Base-by-base conservation (phyloP, 2,888 invertebrate genomes). In the Scaptomyza tumidula region DNA sequence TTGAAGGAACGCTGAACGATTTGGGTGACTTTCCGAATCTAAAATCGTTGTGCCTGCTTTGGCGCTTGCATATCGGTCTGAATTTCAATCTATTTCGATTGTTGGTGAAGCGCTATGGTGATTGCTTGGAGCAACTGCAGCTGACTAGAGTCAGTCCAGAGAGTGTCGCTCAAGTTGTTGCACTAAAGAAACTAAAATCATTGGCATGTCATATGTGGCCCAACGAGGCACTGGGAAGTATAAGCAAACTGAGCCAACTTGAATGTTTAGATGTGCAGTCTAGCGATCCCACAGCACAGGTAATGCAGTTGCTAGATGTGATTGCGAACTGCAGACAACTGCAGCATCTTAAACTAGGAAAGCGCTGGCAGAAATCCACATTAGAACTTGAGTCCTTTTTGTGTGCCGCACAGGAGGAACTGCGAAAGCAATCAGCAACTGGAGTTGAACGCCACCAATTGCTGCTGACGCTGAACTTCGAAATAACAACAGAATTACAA, bases 201-300 rank as follows among this genome's bases (percentile, higher is more conserved):
- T 45, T 82, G 4, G 48, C 65, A 9, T 81, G 88, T 27, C 49
- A 70, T 27, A 58, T 75, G 27, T 78, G 70, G 71, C 82, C 75
- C 0, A 44, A 35, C 3, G 55, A 64, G 9, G 50, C 64, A 0
- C 31, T 87, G 1, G 3, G 9, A 6, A 43, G 41, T 1, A 11
- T 87, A 1, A 7, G 16, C 7, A 48, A 68, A 19, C 27, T 82
- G 14, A 37, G 31, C 1, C 33, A 73, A 1, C 68, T 82, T 0
- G 78, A 81, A 43, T 82, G 82, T 6, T 27, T 82, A 33, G 53
- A 50, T 3, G 14, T 87, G 49, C 67, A 71, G 50, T 71, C 69
- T 37, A 37, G 11, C 24, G 69, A 62, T 6, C 27, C 27, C 1
- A 14, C 35, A 3, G 45, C 19, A 1, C 45, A 19, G 3, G 11